These are phyloP conservation scores for Scomber scombrus DNA, from an alignment of 2,113 vertebrate genomes.

Conservation along the genomic window DNA sequence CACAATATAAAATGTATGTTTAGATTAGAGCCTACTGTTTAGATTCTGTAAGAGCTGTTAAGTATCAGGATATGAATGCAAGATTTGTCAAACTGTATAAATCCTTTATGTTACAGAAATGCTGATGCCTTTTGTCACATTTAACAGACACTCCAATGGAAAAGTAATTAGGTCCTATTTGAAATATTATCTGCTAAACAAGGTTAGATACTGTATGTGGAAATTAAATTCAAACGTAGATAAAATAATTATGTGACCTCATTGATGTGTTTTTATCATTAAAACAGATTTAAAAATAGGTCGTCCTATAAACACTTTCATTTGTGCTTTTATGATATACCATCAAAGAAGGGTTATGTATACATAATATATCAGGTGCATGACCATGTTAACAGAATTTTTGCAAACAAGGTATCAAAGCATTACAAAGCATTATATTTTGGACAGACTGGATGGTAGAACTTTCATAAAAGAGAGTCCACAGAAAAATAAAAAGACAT, in stretches of 20 bases:
- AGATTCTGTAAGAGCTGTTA: background rate
- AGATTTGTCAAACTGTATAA: no score
- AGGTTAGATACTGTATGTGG: no score
- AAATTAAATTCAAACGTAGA: no score
- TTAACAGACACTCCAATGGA: no score
- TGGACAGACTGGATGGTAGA: background rate
- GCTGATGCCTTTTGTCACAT: no score
- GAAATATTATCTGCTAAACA: no score
- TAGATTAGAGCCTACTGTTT: background rate
- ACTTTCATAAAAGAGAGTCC: background rate
- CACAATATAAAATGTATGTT: background rate
- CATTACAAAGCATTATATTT: slow-evolving; percentile 1
- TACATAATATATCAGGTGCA: background rate
- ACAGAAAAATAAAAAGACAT: background rate
- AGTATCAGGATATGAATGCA: no score
- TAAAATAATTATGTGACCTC: background rate
- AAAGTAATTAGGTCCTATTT: no score
- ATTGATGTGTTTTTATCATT: background rate
- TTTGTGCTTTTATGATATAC: background rate
- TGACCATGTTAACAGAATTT: background rate
- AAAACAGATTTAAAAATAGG: background rate
- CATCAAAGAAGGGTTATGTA: background rate
- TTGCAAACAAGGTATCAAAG: background rate
- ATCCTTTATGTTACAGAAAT: no score
- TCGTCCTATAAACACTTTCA: background rate